A percentile compares a stretch with the other conserved stretches of the same genome.
Evolutionary conservation across 2,797 vertebrate species (phyloP).

Genomic region (Otolemur crassicaudatus): DNA sequence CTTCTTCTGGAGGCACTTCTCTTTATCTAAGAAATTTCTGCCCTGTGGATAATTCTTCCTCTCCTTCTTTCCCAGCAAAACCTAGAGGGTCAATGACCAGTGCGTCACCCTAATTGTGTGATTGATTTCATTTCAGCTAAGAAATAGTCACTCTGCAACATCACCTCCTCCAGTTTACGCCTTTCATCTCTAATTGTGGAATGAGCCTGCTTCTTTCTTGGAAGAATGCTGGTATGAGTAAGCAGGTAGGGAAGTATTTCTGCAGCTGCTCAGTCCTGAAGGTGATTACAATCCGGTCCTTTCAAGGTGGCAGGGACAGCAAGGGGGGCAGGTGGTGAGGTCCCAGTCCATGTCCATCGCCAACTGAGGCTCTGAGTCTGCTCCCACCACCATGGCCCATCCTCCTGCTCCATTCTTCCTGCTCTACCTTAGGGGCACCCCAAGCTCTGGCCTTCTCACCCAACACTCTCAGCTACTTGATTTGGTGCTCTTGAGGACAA

Average conservation of each 20-base stretch:
- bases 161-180: neutral
- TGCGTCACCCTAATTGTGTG: neutral
- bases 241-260: constrained; percentile 39
- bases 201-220: neutral
- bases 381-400: neutral
- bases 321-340: neutral
- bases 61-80: neutral
- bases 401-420: neutral
- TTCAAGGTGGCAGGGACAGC: neutral
- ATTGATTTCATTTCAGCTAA: neutral
- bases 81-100: constrained; percentile 1
- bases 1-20: neutral
- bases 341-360: neutral
- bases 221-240: neutral
- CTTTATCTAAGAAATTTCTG: constrained; percentile 27
- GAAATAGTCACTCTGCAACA: neutral
- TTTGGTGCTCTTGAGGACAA: neutral
- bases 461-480: neutral
- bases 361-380: neutral
- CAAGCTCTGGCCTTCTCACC: neutral
- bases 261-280: neutral
- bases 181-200: constrained; percentile 48
- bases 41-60: neutral
- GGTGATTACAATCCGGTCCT: neutral
- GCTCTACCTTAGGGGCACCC: neutral